Base-by-base conservation (phyloP, 2,113 vertebrate species). In the Felis catus region DNA sequence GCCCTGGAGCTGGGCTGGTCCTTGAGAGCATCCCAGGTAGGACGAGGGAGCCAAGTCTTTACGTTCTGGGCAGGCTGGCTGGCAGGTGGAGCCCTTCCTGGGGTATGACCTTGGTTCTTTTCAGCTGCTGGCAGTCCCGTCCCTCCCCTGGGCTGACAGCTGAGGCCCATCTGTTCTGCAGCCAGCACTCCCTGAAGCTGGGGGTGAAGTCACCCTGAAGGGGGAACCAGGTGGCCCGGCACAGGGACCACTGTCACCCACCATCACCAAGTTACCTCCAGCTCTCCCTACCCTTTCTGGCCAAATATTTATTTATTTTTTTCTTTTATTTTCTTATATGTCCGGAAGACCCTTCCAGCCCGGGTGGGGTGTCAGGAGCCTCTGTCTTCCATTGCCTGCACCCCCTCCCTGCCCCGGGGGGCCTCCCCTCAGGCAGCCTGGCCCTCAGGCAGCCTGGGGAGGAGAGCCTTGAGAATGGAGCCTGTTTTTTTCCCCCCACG, bases 1-100 rank as follows among this genome's bases (percentile, higher is more conserved):
- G 7, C 21, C 45, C 63, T 12, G 41, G 45, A 27, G 12, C 58
- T 15, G 23, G 0, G 13, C 66, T 8, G 14, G 31, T 15, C 55
- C 36, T 58, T 12, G 10, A 14, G 71, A n/a, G 7, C 0, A 2
- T 16, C 70, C 5, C 36, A 48, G 15, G 7, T 0, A 27, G 21
- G 81, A 51, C 10, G 4, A 6, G 41, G 36, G 31, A 27, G 31
- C 25, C 10, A 2, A 12, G 45, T 55, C 66, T 45, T 6, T 27
- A 9, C 2, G 48, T 9, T 55, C 82, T 41, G 31, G 55, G 33
- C 36, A 4, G 8, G 41, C 5, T 14, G 1, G 10, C 68, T 27
- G 0, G 3, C 33, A 23, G 5, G 41, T 3, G 16, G 6, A 70
- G 55, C 18, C 33, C 48, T 80, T 61, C 14, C 27, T 78, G 33